phyloP scores from a whole-genome alignment of 2,113 vertebrate species.

The Catagonus wagneri region DNA sequence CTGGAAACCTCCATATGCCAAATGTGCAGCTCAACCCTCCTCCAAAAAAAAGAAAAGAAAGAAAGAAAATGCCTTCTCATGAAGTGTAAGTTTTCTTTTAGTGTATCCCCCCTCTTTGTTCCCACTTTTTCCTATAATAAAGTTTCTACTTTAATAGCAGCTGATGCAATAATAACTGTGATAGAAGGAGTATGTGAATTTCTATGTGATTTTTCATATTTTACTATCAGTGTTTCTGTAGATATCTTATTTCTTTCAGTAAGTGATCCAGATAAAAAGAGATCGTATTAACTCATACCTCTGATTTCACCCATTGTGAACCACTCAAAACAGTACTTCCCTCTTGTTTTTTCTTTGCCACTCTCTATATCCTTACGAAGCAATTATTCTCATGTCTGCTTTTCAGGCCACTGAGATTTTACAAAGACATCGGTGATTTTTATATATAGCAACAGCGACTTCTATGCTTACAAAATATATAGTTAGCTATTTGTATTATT shows the following conservation, averaged over 20 bases:
- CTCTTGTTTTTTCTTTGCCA: not conserved
- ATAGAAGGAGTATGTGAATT: not conserved
- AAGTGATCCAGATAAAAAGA: not conserved
- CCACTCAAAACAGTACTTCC: not conserved
- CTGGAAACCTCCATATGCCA: too few species aligned
- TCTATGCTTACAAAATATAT: conserved; percentile 40
- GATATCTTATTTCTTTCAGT: not conserved
- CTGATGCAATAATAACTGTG: not conserved
- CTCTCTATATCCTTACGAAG: not conserved
- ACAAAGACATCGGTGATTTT: conserved; percentile 12
- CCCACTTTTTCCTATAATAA: not conserved
- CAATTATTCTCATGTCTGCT: not conserved
- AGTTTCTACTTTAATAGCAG: not conserved
- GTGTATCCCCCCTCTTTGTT: not conserved
- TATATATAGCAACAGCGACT: not conserved
- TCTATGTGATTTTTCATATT: not conserved
- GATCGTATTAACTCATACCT: not conserved
- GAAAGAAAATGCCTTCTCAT: not conserved
- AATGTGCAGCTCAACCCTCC: too few species aligned
- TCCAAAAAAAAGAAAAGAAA: too few species aligned
- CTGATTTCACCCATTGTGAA: not conserved
- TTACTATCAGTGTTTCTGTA: not conserved
- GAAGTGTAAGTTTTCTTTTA: not conserved
- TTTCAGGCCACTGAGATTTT: not conserved
- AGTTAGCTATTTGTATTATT: conserved; percentile 7